These are phyloP conservation scores for Carollia perspicillata DNA, from an alignment of 2,113 vertebrate genomes.

Conservation along the genomic window DNA sequence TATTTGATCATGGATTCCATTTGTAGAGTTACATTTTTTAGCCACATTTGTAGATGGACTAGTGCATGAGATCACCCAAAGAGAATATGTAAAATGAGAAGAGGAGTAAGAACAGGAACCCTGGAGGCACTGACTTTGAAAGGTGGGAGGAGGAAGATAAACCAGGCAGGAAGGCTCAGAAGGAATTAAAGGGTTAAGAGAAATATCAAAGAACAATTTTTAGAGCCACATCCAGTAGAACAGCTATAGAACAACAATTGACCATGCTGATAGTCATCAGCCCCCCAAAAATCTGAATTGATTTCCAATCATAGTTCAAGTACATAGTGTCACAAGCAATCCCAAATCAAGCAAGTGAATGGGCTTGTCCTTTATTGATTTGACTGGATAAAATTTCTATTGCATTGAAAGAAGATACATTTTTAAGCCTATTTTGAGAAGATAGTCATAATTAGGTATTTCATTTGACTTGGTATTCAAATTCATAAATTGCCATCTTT, in stretches of 20 bases:
- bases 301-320: background rate
- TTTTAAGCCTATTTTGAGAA: background rate
- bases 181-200: background rate
- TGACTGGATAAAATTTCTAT: background rate
- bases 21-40: background rate
- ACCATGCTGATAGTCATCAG: background rate
- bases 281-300: background rate
- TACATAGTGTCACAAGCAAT: background rate
- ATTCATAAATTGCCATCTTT: conserved; percentile 53
- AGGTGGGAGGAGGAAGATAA: background rate
- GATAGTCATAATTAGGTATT: background rate
- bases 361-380: background rate
- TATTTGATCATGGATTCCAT: background rate
- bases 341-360: background rate
- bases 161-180: background rate
- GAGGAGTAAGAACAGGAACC: background rate
- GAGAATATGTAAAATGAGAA: background rate
- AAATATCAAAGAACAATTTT: background rate
- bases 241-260: background rate
- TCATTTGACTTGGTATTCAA: conserved; percentile 26
- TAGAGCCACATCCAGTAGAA: background rate
- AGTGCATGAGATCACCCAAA: background rate
- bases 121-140: background rate
- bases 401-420: background rate
- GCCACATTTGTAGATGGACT: background rate